These are phyloP conservation scores for Sicus ferrugineus DNA, from an alignment of 2,888 invertebrate genomes.

Conservation along the genomic window DNA sequence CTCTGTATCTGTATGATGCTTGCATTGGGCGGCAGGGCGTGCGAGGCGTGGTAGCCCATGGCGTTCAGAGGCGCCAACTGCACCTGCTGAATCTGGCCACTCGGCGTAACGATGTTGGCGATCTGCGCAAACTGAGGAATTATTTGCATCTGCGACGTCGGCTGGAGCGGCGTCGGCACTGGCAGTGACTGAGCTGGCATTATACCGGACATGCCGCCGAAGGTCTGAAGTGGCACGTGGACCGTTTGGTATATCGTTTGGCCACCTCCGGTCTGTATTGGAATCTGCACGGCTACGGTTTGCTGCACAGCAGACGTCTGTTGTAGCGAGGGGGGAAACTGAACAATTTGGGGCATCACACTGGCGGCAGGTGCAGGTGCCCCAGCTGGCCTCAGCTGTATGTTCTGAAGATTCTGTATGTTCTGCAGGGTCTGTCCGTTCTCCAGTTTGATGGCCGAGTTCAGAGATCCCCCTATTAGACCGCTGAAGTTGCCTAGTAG, in stretches of 20 bases:
- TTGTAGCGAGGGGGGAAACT: constrained; percentile 57
- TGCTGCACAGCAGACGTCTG: constrained; percentile 41
- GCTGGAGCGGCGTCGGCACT: constrained; percentile 45
- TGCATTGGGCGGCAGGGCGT: constrained; percentile 58
- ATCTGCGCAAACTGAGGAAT: constrained; percentile 85
- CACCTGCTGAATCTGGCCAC: constrained; percentile 88
- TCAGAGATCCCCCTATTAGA: constrained; percentile 47
- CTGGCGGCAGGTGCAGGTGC: constrained; percentile 48
- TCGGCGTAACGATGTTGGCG: constrained; percentile 86
- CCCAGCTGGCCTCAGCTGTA: constrained; percentile 69
- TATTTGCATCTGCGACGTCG: constrained; percentile 71
- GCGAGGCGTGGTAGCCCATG: constrained; percentile 58
- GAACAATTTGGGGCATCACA: constrained; percentile 59
- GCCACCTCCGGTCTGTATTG: constrained; percentile 70
- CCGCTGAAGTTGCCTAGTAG: constrained; percentile 57
- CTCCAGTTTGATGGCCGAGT: constrained; percentile 54
- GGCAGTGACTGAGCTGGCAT: constrained; percentile 64
- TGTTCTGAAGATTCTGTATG: constrained; percentile 58
- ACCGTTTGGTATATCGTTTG: constrained; percentile 96
- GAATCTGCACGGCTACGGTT: constrained; percentile 85
- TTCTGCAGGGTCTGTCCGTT: constrained; percentile 70
- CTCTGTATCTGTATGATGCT: constrained; percentile 62
- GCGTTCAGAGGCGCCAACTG: constrained; percentile 76
- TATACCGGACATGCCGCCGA: constrained; percentile 68
- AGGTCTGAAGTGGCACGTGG: constrained; percentile 88